Evolutionary conservation across 2,113 vertebrate genomes (phyloP).

Genomic region (Sebastes fasciatus): DNA sequence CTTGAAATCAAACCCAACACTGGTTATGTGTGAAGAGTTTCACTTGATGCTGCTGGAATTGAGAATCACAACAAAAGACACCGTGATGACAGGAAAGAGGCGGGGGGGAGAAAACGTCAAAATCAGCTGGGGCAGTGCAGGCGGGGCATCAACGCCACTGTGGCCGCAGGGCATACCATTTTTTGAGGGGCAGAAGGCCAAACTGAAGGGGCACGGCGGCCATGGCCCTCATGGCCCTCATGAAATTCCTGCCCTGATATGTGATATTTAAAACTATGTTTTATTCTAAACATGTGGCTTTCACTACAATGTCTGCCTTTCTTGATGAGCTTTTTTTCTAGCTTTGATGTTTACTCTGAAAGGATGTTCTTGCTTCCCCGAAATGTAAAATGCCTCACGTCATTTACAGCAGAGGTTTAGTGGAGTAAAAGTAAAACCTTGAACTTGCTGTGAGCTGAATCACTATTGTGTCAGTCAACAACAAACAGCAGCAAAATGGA

Average conservation of each 20-base stretch:
- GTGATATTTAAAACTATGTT: background rate
- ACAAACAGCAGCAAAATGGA: conserved; percentile 9
- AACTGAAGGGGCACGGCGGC: background rate
- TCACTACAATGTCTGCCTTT: background rate
- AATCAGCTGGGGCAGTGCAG: background rate
- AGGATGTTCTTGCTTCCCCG: background rate
- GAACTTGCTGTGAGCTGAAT: background rate
- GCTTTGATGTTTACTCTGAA: conserved; percentile 14
- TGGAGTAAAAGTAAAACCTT: background rate
- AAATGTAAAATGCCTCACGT: background rate
- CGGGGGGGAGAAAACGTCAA: background rate
- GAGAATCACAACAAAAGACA: background rate
- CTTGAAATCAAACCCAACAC: background rate
- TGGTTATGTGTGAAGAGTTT: too few species aligned
- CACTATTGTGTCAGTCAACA: conserved; percentile 7
- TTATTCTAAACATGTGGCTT: background rate
- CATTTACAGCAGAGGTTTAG: background rate
- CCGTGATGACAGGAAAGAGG: background rate
- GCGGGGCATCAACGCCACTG: background rate
- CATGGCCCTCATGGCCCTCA: background rate
- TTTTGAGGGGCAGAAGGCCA: background rate
- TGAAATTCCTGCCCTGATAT: too few species aligned
- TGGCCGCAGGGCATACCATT: background rate
- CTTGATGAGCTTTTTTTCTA: background rate
- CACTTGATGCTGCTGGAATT: background rate